Base-by-base conservation (phyloP, 2,113 vertebrate species). In the Pipra filicauda region DNA sequence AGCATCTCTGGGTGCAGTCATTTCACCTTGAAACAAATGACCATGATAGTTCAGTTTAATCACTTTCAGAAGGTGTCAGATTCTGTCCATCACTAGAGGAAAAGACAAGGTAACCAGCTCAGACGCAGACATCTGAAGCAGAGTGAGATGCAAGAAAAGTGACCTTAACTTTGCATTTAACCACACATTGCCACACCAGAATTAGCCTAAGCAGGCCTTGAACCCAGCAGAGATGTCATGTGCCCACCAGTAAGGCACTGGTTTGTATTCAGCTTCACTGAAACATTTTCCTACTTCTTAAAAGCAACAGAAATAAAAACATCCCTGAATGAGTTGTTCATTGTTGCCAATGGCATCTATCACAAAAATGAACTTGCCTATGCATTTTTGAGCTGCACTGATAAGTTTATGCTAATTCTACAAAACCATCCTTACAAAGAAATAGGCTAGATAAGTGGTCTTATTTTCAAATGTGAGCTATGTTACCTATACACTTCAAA, bases 181-280 rank as follows among this genome's bases (percentile, higher is more conserved):
- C 18, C 3, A 7, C 6, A 3, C 14, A 5, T n/a, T 58, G 5
- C 22, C 11, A 69, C 39, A 43, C 14, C 44, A 59, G 52, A 31
- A 19, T 20, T 39, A 80, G 23, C 46, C 33, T 35, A 66, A 89
- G 23, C 12, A 51, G 35, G 17, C 43, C 65, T n/a, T 37, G 61
- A 64, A 81, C 12, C 23, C 33, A 71, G 26, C 12, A 35, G 37
- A 77, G 26, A 39, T 35, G 26, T 6, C 6, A 2, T n/a, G 46
- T 46, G 15, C 44, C 51, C 17, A 27, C 6, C 16, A 12, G 5
- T 24, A 49, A 0, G 0, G 5, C 19, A 41, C 35, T 59, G 15
- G 2, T 62, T 59, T 46, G 9, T 55, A 67, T 44, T 71, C 12
- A 43, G 69, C 33, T 71, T 80, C 69, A 52, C 7, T 43, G 75